Evolutionary conservation across 2,888 invertebrate species (phyloP).

Genomic region (Lutraria lutraria): DNA sequence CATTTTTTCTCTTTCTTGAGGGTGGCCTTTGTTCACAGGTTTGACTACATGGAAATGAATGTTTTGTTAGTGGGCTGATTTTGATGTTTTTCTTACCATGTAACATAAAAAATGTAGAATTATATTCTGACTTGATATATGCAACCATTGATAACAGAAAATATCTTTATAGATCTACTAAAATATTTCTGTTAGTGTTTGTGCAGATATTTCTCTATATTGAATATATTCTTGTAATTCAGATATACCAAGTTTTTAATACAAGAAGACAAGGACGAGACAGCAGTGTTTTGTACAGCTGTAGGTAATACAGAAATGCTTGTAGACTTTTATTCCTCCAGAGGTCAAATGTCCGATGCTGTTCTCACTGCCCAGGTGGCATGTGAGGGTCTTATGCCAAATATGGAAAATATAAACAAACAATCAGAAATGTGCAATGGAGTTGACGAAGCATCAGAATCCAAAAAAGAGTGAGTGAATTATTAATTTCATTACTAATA

Average conservation of each 20-base stretch:
- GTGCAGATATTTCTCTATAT: background rate
- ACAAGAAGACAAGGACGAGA: conserved; percentile 82
- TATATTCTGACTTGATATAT: background rate
- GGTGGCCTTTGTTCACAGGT: no score
- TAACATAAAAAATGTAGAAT: background rate
- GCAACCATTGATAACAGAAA: background rate
- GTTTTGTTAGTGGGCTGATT: background rate
- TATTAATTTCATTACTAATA: no score
- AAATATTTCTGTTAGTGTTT: background rate
- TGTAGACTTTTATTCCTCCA: conserved; percentile 77
- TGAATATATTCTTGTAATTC: conserved; percentile 24
- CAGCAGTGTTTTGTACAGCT: conserved; percentile 85
- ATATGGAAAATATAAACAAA: background rate
- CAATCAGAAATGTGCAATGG: conserved; percentile 43
- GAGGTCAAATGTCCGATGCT: conserved; percentile 84
- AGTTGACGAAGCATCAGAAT: conserved; percentile 29
- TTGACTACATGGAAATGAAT: background rate
- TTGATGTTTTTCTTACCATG: background rate
- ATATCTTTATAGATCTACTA: background rate
- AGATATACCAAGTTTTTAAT: conserved; percentile 84
- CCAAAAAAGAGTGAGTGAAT: conserved; percentile 36
- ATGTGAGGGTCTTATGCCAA: conserved; percentile 74
- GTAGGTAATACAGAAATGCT: conserved; percentile 80
- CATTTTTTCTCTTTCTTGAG: no score
- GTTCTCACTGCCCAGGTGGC: conserved; percentile 82